phyloP scores from a whole-genome alignment of 1,140 invertebrate genomes.

The Teleopsis dalmanni region DNA sequence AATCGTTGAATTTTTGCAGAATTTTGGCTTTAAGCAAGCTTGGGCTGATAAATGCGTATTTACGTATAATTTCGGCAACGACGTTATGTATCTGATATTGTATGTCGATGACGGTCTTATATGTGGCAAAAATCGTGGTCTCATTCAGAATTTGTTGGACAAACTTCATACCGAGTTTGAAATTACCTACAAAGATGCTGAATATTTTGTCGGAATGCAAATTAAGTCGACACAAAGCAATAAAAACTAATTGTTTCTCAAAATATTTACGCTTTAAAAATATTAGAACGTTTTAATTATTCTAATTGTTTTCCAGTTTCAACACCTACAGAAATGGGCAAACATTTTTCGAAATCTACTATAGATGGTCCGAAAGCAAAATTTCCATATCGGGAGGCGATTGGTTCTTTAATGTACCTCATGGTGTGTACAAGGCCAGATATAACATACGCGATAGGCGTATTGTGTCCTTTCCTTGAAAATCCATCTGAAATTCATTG shows the following conservation, averaged over 20 bases:
- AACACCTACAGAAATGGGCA: conserved; percentile 1
- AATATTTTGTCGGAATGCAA: conserved; percentile 1
- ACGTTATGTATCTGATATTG: conserved; percentile 2
- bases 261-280: not conserved
- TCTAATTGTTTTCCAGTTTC: conserved; percentile 4
- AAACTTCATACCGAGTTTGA: conserved; percentile 1
- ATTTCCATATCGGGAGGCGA: too few species aligned
- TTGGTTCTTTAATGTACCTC: too few species aligned
- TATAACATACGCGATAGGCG: too few species aligned
- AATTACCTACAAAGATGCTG: conserved; percentile 6
- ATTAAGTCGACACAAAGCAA: not conserved
- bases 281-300: conserved; percentile 4
- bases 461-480: conserved; percentile 18
- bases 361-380: too few species aligned
- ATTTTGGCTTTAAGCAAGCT: conserved; percentile 16
- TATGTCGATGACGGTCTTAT: conserved; percentile 12
- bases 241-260: not conserved
- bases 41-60: conserved; percentile 17
- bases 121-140: not conserved
- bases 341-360: too few species aligned
- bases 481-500: conserved; percentile 12
- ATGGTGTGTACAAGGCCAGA: too few species aligned
- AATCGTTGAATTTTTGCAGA: conserved; percentile 14
- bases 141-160: not conserved
- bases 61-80: not conserved